Evolutionary conservation across 1,140 invertebrate genomes (phyloP).

Genomic region (Littorina saxatilis): DNA sequence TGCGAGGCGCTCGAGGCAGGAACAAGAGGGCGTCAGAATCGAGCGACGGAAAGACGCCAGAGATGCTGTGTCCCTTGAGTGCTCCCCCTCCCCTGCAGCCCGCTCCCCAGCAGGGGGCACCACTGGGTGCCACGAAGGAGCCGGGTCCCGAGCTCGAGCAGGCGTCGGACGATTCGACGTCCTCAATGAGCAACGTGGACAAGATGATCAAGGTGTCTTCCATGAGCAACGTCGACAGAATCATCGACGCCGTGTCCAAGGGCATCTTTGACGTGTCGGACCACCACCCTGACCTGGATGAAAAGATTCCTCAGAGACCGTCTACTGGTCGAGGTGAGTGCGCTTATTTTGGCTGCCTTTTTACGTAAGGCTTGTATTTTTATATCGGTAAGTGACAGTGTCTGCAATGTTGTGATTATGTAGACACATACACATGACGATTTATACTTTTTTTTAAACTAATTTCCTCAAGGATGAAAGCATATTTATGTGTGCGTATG

Average conservation of each 20-base stretch:
- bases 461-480: too few relatives aligned
- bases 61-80: neutral
- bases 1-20: constrained; percentile 23
- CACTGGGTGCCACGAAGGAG: constrained; percentile 30
- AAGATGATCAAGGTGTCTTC: constrained; percentile 25
- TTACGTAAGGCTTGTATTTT: too few relatives aligned
- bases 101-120: constrained; percentile 8
- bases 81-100: neutral
- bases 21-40: constrained; percentile 37
- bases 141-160: constrained; percentile 11
- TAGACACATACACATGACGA: too few relatives aligned
- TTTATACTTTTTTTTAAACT: too few relatives aligned
- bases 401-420: too few relatives aligned
- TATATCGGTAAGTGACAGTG: neutral
- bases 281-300: neutral
- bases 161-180: constrained; percentile 24
- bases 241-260: constrained; percentile 72
- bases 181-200: constrained; percentile 36
- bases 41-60: neutral
- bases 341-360: too few relatives aligned
- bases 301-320: neutral
- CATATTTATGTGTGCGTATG: too few relatives aligned
- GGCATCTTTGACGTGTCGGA: constrained; percentile 66
- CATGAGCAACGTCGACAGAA: constrained; percentile 38
- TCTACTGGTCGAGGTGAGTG: neutral